phyloP scores from a whole-genome alignment of 2,797 vertebrate species.

The Hephaestus fuliginosus region DNA sequence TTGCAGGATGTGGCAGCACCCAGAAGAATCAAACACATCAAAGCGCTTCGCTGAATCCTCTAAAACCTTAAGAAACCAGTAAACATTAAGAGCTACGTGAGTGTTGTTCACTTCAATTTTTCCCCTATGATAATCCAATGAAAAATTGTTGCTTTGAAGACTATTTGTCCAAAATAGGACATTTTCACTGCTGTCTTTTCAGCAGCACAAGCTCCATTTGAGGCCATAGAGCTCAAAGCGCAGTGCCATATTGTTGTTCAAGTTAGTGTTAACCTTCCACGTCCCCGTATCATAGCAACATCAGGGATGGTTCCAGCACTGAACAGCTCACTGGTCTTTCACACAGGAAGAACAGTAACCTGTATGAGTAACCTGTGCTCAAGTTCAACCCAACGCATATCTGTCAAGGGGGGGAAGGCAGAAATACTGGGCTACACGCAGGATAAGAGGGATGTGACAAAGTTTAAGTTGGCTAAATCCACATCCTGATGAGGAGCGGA shows the following conservation, averaged over 20 bases:
- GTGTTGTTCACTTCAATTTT: neutral
- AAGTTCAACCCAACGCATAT: slow-evolving; percentile 24
- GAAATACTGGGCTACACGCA: slow-evolving; percentile 1
- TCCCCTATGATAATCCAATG: neutral
- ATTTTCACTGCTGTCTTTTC: slow-evolving; percentile 15
- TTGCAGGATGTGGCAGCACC: slow-evolving; percentile 1
- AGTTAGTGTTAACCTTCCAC: slow-evolving; percentile 64
- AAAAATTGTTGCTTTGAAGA: slow-evolving; percentile 7
- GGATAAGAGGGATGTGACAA: slow-evolving; percentile 36
- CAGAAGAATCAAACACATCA: slow-evolving; percentile 17
- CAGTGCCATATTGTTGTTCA: slow-evolving; percentile 54
- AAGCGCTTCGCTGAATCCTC: neutral
- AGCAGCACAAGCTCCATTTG: slow-evolving; percentile 30
- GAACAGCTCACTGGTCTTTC: slow-evolving; percentile 2
- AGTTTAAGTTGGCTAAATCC: slow-evolving; percentile 38
- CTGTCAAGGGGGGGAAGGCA: slow-evolving; percentile 23
- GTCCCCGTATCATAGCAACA: slow-evolving; percentile 74
- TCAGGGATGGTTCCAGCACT: slow-evolving; percentile 61
- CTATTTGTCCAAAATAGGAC: neutral
- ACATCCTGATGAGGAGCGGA: slow-evolving; percentile 40
- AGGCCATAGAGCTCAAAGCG: slow-evolving; percentile 21
- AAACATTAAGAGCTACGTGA: neutral
- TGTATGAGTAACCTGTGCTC: slow-evolving; percentile 29
- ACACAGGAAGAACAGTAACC: slow-evolving; percentile 14
- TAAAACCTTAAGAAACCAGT: neutral